These are phyloP conservation scores for Cyphomyrus discorhynchus DNA, from an alignment of 2,113 vertebrate species.

Conservation along the genomic window DNA sequence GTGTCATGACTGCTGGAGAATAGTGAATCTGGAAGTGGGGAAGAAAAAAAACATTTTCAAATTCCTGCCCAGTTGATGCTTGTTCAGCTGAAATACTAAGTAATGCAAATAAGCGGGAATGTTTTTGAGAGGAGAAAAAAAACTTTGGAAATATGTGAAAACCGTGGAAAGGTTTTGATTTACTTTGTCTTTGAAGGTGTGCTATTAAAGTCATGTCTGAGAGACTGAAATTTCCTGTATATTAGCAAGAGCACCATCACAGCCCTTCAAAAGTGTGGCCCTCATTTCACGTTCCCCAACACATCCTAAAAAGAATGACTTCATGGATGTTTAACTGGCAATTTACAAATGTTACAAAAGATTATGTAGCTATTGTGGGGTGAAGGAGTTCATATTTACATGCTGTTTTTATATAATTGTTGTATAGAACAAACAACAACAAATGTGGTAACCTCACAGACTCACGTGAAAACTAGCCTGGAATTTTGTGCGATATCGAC, in stretches of 20 bases:
- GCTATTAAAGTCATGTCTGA: slow-evolving; percentile 7
- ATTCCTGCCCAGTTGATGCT: not conserved
- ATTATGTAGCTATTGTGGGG: not conserved
- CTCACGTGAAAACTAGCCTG: not conserved
- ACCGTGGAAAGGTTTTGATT: not conserved
- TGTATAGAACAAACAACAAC: not conserved
- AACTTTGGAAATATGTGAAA: not conserved
- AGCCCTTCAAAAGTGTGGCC: not conserved
- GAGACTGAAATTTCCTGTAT: not conserved
- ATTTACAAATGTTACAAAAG: not conserved
- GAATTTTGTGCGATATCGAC: not conserved
- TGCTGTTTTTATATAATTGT: not conserved
- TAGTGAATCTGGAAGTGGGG: not conserved
- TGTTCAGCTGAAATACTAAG: slow-evolving; percentile 1
- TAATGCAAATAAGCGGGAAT: slow-evolving; percentile 2
- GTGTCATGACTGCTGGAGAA: not conserved
- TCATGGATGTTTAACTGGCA: not conserved
- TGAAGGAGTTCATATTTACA: not conserved
- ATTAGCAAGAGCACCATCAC: not conserved
- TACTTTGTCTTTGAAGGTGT: not conserved
- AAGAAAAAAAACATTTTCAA: not conserved
- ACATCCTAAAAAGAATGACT: not conserved
- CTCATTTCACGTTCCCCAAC: not conserved
- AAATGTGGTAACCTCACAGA: not conserved
- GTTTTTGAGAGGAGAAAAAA: slow-evolving; percentile 1